Evolutionary conservation across 2,797 vertebrate species (phyloP).

Genomic region (Merluccius polli): DNA sequence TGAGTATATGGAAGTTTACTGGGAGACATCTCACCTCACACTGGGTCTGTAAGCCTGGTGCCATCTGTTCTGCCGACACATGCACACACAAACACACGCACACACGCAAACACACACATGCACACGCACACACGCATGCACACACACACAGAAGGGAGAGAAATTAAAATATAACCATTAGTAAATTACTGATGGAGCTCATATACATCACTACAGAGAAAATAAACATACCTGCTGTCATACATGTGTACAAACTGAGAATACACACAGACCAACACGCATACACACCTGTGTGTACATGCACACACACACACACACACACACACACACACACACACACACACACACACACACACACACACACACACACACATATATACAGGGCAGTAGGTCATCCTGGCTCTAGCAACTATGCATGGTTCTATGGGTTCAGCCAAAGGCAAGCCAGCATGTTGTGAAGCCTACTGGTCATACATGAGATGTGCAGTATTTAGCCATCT

Average conservation of each 20-base stretch:
- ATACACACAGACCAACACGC: not conserved
- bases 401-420: conserved; percentile 60
- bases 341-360: not conserved
- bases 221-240: conserved; percentile 3
- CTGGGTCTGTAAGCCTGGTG: conserved; percentile 66
- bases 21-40: conserved; percentile 67
- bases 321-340: not conserved
- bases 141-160: conserved; percentile 5
- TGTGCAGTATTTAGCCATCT: conserved; percentile 21
- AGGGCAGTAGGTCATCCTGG: conserved; percentile 52
- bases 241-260: conserved; percentile 11
- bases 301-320: not conserved
- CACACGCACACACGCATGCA: conserved; percentile 4
- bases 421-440: conserved; percentile 68
- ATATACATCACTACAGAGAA: not conserved
- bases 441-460: conserved; percentile 56
- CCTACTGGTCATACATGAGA: conserved; percentile 49
- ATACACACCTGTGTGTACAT: not conserved
- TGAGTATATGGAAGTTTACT: conserved; percentile 58
- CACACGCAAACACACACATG: conserved; percentile 18
- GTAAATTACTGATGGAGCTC: not conserved
- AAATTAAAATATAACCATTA: not conserved
- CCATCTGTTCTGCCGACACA: conserved; percentile 69
- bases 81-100: conserved; percentile 17
- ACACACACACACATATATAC: not conserved